Percentiles rank a stretch among this genome's conserved stretches.
Conservation (phyloP, 2,113 vertebrate genomes). For the Thomomys bottae region DNA sequence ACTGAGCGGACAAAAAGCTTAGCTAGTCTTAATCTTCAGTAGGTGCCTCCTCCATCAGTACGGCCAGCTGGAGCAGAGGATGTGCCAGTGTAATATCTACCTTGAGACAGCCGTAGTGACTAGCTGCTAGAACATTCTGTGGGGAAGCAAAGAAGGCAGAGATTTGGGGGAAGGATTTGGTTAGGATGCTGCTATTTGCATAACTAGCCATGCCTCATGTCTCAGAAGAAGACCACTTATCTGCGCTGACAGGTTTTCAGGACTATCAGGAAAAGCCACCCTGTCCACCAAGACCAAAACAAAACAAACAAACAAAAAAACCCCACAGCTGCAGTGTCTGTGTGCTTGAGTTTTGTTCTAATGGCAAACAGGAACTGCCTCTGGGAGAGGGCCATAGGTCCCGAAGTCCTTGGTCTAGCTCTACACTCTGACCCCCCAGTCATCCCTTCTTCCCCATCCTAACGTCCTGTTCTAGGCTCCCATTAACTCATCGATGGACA, state of each 20-base stretch:
- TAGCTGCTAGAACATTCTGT: conserved; percentile 35
- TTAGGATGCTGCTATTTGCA: conserved; percentile 33
- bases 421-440: neutral
- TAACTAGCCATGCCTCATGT: neutral
- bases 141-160: neutral
- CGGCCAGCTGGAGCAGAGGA: conserved; percentile 51
- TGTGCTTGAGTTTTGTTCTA: neutral
- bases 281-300: neutral
- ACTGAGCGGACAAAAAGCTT: conserved; percentile 33
- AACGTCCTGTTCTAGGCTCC: neutral
- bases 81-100: conserved; percentile 51
- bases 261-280: conserved; percentile 16
- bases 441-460: neutral
- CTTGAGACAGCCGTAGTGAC: conserved; percentile 52
- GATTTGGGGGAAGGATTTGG: neutral
- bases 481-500: neutral
- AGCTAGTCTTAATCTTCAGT: conserved; percentile 45
- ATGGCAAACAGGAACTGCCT: neutral
- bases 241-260: neutral
- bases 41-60: neutral
- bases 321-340: conserved; percentile 36
- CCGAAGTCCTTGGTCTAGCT: neutral
- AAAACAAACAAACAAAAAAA: neutral
- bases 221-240: neutral
- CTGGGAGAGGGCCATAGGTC: neutral